These are phyloP conservation scores for Flexamia atlantica DNA, from an alignment of 2,888 invertebrate genomes.

Conservation along the genomic window DNA sequence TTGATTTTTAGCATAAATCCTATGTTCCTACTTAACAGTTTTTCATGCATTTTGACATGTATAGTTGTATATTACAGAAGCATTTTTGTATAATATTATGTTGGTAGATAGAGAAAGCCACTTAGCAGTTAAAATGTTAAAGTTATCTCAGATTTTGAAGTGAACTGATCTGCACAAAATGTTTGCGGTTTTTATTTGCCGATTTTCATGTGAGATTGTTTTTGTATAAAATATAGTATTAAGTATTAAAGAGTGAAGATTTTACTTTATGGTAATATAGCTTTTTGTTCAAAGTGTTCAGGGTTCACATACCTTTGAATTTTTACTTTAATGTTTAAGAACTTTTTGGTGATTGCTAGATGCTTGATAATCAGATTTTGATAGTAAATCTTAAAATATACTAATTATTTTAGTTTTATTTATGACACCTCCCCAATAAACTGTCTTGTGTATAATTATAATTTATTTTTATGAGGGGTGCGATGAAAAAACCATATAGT, in stretches of 20 bases:
- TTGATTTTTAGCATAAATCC: neutral
- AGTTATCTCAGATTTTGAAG: neutral
- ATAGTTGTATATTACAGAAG: constrained; percentile 43
- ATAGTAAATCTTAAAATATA: constrained; percentile 53
- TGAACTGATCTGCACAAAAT: constrained; percentile 31
- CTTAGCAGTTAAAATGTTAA: constrained; percentile 1
- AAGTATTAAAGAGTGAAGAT: neutral
- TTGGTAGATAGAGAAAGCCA: constrained; percentile 9
- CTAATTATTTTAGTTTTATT: constrained; percentile 2
- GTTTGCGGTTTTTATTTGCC: constrained; percentile 22
- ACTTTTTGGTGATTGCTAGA: constrained; percentile 45
- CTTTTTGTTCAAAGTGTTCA: constrained; percentile 15
- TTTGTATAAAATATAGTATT: constrained; percentile 38
- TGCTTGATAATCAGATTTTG: constrained; percentile 52
- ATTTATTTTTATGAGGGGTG: too few species aligned
- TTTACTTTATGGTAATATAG: constrained; percentile 29
- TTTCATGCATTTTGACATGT: constrained; percentile 30
- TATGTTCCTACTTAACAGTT: constrained; percentile 30
- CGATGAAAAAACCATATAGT: too few species aligned
- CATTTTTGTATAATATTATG: constrained; percentile 44
- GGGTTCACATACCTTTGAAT: neutral
- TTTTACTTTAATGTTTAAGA: constrained; percentile 1
- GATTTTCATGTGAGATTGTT: constrained; percentile 35
- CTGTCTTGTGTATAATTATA: too few species aligned
- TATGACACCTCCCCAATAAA: neutral